Base-by-base conservation (phyloP, 2,113 vertebrate species). In the Hippocampus comes region DNA sequence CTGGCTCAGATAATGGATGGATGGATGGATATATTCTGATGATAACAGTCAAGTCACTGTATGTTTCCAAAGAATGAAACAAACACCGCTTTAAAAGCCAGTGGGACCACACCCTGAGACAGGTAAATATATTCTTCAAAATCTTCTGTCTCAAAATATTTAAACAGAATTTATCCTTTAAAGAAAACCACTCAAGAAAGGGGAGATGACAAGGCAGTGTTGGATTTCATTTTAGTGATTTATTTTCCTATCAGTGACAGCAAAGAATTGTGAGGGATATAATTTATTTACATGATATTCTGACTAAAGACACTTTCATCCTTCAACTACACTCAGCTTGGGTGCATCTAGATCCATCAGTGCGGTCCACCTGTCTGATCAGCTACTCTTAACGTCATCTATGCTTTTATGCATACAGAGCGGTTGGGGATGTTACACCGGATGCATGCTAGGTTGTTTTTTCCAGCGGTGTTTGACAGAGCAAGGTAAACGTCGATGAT, bases 191-290 rank as follows among this genome's bases (percentile, higher is more conserved):
- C 46, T 53, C 21, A 55, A 51, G 6, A 67, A 56, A 68, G 30
- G 20, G 9, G 61, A 68, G 63, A 77, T 18, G 48, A 73, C 67
- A 55, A 73, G 7, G 85, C 68, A 67, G 51, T 30, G 65, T 27
- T 76, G 53, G 70, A 60, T 46, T 67, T 4, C 23, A 61, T 66
- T 76, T 76, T 74, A 27, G 84, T 82, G 56, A 71, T 71, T 83
- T 12, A 67, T 68, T 61, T 46, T 18, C 66, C 65, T 48, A 69
- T 76, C 25, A 77, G 34, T 67, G 71, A 43, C 63, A 60, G 49
- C 71, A 64, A 71, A 27, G 49, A 78, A 67, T 4, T 70, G 25
- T 30, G 66, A 75, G 9, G 49, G 38, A 80, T 70, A 63, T 23
- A 65, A 46, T 65, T 76, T 64, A 59, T 71, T 51, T 64, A 67